Evolutionary conservation across 2,888 invertebrate species (phyloP), one percentile per base, ranked within the genome.

Genomic region (Stenichneumon culpator): DNA sequence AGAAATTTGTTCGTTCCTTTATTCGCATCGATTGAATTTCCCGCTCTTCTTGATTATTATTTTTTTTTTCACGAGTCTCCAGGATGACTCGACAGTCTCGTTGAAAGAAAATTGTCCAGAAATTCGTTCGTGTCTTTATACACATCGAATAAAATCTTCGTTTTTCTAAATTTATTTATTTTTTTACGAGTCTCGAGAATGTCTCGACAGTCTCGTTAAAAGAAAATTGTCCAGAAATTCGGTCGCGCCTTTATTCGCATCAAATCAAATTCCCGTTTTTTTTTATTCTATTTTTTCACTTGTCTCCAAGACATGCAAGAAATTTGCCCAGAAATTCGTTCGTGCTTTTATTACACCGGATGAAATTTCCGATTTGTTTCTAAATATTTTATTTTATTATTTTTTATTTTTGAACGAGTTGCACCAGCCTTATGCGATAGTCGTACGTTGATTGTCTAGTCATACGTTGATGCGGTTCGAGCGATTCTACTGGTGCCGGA

Each of bases 401-500:
- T 72, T 65, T 44, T 65, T 79, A 60, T 60, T 14, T 47, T 14
- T 6, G 22, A 47, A 75, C 47, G 52, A 79, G n/a, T 69, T n/a
- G 44, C 32, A 36, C 1, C 4, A 63, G 11, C 16, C 32, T 44
- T 36, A 16, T n/a, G 57, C 28, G 2, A 69, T 63, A 60, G 32
- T 28, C 47, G 47, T 22, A 39, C 0, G 36, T 39, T 9, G 54
- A 36, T 67, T 72, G 32, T n/a, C 52, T 78, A 54, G 78, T 50
- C 11, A 47, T 11, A 78, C 25, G 63, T 32, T 16, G n/a, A n/a
- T 39, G 32, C 50, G 36, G n/a, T 79, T 44, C 11, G 14, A 22
- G 60, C 25, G 50, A 54, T 67, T 79, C 70, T 16, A 82, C 85
- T 82, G 85, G 82, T 85, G 32, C 82, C 72, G 67, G 75, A 77